Conservation (phyloP, 2,888 invertebrate genomes). For the Drosophila lacicola region DNA sequence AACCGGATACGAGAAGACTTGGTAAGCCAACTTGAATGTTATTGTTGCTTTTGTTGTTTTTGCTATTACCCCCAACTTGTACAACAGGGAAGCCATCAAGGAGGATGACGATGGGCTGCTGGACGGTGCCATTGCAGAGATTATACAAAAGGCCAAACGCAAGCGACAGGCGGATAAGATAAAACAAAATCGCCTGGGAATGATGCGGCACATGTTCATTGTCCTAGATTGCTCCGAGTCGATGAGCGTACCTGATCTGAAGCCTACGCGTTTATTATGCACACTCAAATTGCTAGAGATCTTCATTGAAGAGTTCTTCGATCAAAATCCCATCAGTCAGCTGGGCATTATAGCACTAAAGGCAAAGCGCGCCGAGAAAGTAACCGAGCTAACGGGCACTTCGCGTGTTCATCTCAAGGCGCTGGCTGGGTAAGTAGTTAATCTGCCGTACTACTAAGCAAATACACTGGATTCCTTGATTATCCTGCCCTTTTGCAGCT, state of each 20-base stretch:
- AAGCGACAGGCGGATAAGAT: slow-evolving; percentile 89
- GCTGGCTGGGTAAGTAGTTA: slow-evolving; percentile 86
- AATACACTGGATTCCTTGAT: not conserved
- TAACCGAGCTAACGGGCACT: slow-evolving; percentile 96
- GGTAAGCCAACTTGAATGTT: slow-evolving; percentile 86
- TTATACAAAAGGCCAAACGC: slow-evolving; percentile 95
- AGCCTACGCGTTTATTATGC: slow-evolving; percentile 95
- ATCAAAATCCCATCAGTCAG: slow-evolving; percentile 99
- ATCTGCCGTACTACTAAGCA: too few relatives aligned
- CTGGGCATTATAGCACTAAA: slow-evolving; percentile 95
- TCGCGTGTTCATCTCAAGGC: slow-evolving; percentile 92
- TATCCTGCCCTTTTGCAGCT: slow-evolving; percentile 74
- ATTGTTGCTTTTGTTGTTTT: not conserved
- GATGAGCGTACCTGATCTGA: slow-evolving; percentile 97
- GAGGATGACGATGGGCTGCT: slow-evolving; percentile 98
- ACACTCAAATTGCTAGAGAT: slow-evolving; percentile 95
- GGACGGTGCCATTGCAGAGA: slow-evolving; percentile 95
- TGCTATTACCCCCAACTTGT: not conserved
- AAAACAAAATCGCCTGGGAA: slow-evolving; percentile 94
- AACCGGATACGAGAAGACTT: slow-evolving; percentile 97
- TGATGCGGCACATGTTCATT: slow-evolving; percentile 98
- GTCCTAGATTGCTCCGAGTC: slow-evolving; percentile 97
- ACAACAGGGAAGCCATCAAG: slow-evolving; percentile 94
- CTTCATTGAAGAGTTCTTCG: slow-evolving; percentile 98
- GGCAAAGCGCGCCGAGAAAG: slow-evolving; percentile 97